These are phyloP conservation scores for Lepisosteus oculatus DNA, from an alignment of 2,113 vertebrate species.

Conservation along the genomic window DNA sequence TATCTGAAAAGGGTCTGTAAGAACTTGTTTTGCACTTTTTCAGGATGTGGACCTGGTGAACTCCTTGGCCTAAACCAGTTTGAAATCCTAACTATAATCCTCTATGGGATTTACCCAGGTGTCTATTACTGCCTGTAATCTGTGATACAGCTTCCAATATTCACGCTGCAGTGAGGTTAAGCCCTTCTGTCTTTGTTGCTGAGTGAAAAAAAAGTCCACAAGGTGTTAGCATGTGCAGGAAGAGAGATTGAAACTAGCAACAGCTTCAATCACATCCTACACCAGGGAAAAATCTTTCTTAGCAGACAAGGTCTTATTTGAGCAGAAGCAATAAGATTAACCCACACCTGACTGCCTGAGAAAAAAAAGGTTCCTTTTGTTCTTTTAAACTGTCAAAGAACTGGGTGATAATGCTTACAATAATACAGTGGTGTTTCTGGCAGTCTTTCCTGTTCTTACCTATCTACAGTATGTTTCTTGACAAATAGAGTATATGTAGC, in stretches of 20 bases:
- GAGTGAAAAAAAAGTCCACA: slow-evolving; percentile 39
- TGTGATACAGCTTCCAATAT: slow-evolving; percentile 61
- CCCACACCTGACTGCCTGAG: slow-evolving; percentile 19
- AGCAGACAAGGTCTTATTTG: slow-evolving; percentile 51
- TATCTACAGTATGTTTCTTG: too few relatives aligned
- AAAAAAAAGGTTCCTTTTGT: not conserved
- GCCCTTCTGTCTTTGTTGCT: slow-evolving; percentile 59
- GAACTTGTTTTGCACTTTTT: slow-evolving; percentile 45
- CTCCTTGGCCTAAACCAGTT: slow-evolving; percentile 56
- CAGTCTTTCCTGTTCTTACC: too few relatives aligned
- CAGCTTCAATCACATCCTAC: slow-evolving; percentile 56
- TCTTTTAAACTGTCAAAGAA: slow-evolving; percentile 9
- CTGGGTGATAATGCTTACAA: not conserved
- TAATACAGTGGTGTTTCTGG: too few relatives aligned
- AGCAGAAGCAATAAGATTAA: slow-evolving; percentile 51
- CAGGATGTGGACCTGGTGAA: slow-evolving; percentile 53
- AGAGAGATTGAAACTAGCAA: slow-evolving; percentile 41
- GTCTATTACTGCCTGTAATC: slow-evolving; percentile 68
- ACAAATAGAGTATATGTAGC: too few relatives aligned
- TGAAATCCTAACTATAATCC: slow-evolving; percentile 66
- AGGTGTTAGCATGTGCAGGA: slow-evolving; percentile 37
- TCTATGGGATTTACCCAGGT: slow-evolving; percentile 64
- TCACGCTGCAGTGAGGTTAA: slow-evolving; percentile 66
- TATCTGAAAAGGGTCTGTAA: slow-evolving; percentile 28
- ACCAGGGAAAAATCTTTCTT: slow-evolving; percentile 43